Conservation (phyloP, 2,797 vertebrate genomes). For the Acipenser ruthenus region DNA sequence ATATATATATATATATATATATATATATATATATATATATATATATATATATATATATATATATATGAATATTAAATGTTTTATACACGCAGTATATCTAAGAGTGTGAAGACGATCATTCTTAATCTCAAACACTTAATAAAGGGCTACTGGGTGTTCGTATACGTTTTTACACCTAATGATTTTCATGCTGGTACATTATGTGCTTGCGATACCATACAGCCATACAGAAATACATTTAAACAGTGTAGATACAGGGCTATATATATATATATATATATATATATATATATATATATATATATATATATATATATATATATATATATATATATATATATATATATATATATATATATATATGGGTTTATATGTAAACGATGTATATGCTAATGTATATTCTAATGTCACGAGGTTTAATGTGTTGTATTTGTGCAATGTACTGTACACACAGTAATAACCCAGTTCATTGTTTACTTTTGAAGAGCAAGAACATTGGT, state of each 20-base stretch:
- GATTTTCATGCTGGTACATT: background rate
- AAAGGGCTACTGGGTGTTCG: constrained; percentile 6
- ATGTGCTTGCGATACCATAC: background rate
- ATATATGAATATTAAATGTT: constrained; percentile 37
- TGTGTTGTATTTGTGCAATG: background rate
- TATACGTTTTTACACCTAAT: background rate
- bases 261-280: background rate
- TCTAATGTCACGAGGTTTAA: background rate
- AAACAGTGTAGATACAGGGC: background rate
- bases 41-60: too few relatives aligned
- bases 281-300: too few relatives aligned
- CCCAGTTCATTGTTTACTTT: background rate
- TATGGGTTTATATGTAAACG: background rate
- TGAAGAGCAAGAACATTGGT: background rate
- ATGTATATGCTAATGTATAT: background rate
- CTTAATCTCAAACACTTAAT: background rate
- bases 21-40: background rate
- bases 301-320: too few relatives aligned
- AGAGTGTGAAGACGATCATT: constrained; percentile 8
- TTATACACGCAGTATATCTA: background rate
- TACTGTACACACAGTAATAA: background rate
- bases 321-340: too few relatives aligned
- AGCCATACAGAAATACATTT: background rate
- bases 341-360: too few relatives aligned
- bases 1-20: too few relatives aligned